A percentile compares a stretch with the other conserved stretches of the same genome.
Conservation (phyloP, 2,113 vertebrate species). For the Ammodytes dubius region DNA sequence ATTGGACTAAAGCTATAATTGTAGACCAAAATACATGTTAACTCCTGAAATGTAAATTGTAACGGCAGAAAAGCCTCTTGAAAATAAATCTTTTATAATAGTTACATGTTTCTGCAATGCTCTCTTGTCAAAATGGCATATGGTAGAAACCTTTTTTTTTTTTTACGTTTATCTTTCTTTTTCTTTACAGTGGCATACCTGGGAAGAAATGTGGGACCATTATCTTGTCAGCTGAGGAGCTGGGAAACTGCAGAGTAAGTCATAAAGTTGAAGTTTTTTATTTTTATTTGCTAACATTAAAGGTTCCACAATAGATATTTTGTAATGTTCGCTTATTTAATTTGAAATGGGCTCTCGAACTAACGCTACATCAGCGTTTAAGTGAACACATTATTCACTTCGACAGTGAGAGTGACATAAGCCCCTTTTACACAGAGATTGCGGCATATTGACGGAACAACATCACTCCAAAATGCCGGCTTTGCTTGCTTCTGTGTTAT, state of each 20-base stretch:
- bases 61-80: not conserved
- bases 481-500: too few species aligned
- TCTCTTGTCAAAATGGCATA: not conserved
- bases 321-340: constrained; percentile 5
- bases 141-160: not conserved
- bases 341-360: constrained; percentile 27
- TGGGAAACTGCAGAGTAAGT: constrained; percentile 96
- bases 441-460: too few species aligned
- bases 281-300: not conserved
- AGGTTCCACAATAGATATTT: constrained; percentile 21
- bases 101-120: not conserved
- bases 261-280: not conserved
- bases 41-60: not conserved
- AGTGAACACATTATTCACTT: constrained; percentile 17
- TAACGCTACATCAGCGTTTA: constrained; percentile 7
- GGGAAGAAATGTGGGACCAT: constrained; percentile 96
- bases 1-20: not conserved
- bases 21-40: not conserved
- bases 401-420: too few species aligned
- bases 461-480: too few species aligned
- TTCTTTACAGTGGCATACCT: constrained; percentile 87
- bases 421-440: too few species aligned
- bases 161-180: constrained; percentile 35
- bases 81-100: not conserved
- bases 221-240: constrained; percentile 92